Base-by-base conservation (phyloP, 1,140 invertebrate species). In the Aphelenchoides avenae region DNA sequence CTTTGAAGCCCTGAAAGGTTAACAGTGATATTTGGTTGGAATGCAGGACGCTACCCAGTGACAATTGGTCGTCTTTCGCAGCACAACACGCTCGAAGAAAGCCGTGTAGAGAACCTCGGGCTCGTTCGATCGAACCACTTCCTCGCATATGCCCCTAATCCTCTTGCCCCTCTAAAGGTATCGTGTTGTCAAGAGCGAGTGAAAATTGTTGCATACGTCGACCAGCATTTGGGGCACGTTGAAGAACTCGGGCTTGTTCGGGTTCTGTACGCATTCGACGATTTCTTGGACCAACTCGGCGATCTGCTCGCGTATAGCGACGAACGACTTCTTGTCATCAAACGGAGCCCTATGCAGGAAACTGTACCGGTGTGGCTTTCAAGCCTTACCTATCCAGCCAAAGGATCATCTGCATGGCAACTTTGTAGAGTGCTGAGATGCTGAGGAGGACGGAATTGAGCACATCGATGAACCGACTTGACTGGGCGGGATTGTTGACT, bases 201-300 rank as follows among this genome's bases (percentile, higher is more conserved):
- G n/a, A 30, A 52, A 56, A 48, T 1, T 48, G 4, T 31, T 1
- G 15, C 47, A 56, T 26, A 68, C 57, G 42, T 57, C 34, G 26
- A 63, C 66, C n/a, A 63, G 56, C 20, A 68, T 26, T 49, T 68
- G 64, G 7, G 61, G 61, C 36, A 63, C 61, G 22, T 61, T 60
- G 22, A 63, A 68, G 31, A 63, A 63, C 18, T 63, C 61, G 26
- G 64, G 64, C 41, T 63, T 63, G 40, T 63, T 63, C 15, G 64
- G 61, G 34, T 62, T 57, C 31, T 63, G 66, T n/a, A 63, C 34
- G 34, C 64, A 68, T 33, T 63, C 61, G 18, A 63, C 36, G 31
- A 63, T 63, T 50, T 63, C 61, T 31, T 63, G 26, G 24, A 63
- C 51, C 18, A 52, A 49, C 1, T 24, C 31, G 11, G 57, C 26